Base-by-base conservation (phyloP, 2,888 invertebrate species). In the Rosalia funebris region DNA sequence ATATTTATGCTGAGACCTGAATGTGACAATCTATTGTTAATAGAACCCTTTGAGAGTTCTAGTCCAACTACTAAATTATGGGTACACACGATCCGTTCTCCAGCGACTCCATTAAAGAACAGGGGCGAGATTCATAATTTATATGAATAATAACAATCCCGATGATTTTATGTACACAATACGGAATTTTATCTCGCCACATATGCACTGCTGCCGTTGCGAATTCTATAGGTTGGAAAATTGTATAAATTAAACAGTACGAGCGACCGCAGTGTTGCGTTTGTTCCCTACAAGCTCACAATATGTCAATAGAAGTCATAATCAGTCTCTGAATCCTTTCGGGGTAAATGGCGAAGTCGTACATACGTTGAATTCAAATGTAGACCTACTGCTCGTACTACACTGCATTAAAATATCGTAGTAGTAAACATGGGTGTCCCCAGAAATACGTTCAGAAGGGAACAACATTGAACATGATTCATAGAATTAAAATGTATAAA, bases 21-120 rank as follows among this genome's bases (percentile, higher is more conserved):
- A 70, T 73, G 75, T 76, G 76, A 76, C 76, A 76, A 76, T 72
- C 74, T 69, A 76, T 76, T 76, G 74, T 75, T 68, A 71, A 71
- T 62, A 57, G 56, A 66, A 71, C 70, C 71, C 71, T 73, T 70
- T 72, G 65, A 67, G 63, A 53, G 46, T 53, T 62, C 50, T 54
- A 63, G 57, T 65, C 65, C 68, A 65, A 68, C 68, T 66, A 70
- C 71, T 72, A 66, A 74, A 75, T 74, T 74, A 74, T 73, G 69
- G 65, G 69, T 69, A 66, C 69, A 68, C 71, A 71, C 69, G 70
- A 59, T 48, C 57, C 46, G 56, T 36, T 34, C 32, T 53, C 45
- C 25, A 25, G 31, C 46, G 17, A 59, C 42, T 59, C 54, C 59
- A 57, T 61, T 52, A 34, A 61, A 57, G 60, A 57, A 19, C 25